Evolutionary conservation across 2,888 invertebrate genomes (phyloP).

Genomic region (Terebella lapidaria): DNA sequence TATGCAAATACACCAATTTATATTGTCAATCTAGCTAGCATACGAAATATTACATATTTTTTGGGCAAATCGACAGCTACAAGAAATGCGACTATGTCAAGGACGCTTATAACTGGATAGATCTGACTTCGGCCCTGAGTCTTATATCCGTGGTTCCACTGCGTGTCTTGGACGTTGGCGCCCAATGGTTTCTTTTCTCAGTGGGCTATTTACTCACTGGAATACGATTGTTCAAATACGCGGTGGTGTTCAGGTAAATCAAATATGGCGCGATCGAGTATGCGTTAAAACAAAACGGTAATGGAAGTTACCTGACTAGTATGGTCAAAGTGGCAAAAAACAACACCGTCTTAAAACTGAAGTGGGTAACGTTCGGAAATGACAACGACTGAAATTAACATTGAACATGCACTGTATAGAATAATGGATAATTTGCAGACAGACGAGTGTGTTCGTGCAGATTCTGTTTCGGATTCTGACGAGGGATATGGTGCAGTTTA

Average conservation of each 20-base stretch:
- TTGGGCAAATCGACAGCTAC: too few species aligned
- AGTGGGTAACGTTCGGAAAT: too few species aligned
- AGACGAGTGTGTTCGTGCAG: constrained; percentile 41
- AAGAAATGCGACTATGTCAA: constrained; percentile 40
- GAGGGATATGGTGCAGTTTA: constrained; percentile 40
- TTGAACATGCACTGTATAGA: too few species aligned
- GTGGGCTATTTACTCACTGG: constrained; percentile 38
- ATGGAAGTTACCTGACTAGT: too few species aligned
- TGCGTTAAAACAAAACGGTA: too few species aligned
- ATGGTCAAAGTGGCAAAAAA: too few species aligned
- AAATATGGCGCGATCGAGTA: too few species aligned
- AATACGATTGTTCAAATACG: constrained; percentile 40
- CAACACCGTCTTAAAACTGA: too few species aligned
- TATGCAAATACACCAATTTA: too few species aligned
- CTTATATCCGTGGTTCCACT: constrained; percentile 31
- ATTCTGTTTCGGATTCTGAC: constrained; percentile 34
- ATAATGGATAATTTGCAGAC: constrained; percentile 32
- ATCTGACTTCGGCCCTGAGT: constrained; percentile 28
- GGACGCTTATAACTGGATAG: constrained; percentile 41
- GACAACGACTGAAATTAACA: too few species aligned
- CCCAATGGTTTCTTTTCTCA: constrained; percentile 40
- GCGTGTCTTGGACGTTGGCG: constrained; percentile 29
- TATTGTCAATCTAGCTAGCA: too few species aligned
- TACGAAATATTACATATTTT: too few species aligned
- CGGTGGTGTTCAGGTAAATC: constrained; percentile 38